Evolutionary conservation across 2,888 invertebrate genomes (phyloP).

Genomic region (Epirrhoe alternata): DNA sequence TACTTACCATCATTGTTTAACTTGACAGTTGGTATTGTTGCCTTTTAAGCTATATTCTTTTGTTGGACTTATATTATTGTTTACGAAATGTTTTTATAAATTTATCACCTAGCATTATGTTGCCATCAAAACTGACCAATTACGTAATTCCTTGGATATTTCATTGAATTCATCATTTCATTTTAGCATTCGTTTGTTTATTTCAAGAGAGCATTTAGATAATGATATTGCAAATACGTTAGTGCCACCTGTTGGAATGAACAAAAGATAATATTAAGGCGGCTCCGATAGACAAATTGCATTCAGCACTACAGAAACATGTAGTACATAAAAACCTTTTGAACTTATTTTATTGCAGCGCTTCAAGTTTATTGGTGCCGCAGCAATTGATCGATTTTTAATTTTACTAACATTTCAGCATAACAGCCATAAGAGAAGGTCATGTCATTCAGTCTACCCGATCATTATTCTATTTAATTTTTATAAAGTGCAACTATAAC

Average conservation of each 20-base stretch:
- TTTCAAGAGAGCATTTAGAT: neutral
- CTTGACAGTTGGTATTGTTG: slow-evolving; percentile 15
- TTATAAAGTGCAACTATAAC: slow-evolving; percentile 16
- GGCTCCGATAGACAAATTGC: neutral
- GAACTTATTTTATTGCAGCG: slow-evolving; percentile 1
- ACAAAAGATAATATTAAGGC: neutral
- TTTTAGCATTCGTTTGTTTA: slow-evolving; percentile 1
- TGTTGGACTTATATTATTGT: slow-evolving; percentile 8
- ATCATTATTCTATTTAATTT: neutral
- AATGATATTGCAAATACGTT: neutral
- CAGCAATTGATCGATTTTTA: slow-evolving; percentile 8
- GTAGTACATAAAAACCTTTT: neutral
- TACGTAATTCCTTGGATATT: slow-evolving; percentile 10
- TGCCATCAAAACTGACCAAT: slow-evolving; percentile 18
- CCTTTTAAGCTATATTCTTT: slow-evolving; percentile 11
- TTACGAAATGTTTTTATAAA: slow-evolving; percentile 10
- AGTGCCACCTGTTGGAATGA: neutral
- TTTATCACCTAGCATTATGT: neutral
- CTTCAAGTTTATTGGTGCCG: neutral
- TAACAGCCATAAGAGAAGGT: slow-evolving; percentile 3
- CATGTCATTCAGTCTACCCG: slow-evolving; percentile 1
- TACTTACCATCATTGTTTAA: slow-evolving; percentile 15
- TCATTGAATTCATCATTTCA: slow-evolving; percentile 10
- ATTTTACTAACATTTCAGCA: neutral
- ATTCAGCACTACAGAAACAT: neutral